These are phyloP conservation scores for Thymelicus sylvestris DNA, from an alignment of 2,888 invertebrate species.

Conservation along the genomic window DNA sequence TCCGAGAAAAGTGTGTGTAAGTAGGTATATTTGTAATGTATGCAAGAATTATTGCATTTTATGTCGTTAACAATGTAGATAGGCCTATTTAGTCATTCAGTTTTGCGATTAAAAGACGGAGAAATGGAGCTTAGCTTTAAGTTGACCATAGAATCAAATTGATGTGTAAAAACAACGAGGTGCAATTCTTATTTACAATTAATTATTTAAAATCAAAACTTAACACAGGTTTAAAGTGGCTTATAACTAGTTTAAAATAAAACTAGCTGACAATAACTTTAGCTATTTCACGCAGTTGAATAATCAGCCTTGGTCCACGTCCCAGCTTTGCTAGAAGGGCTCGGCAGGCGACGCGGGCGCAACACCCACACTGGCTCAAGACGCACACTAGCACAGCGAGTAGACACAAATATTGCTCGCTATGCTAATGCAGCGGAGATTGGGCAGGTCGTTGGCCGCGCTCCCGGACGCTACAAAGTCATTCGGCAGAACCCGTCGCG, in stretches of 20 bases:
- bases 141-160: too few species aligned
- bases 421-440: constrained; percentile 85
- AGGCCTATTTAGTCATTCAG: neutral
- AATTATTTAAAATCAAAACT: too few species aligned
- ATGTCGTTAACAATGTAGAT: neutral
- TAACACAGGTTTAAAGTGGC: too few species aligned
- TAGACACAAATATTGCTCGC: constrained; percentile 82
- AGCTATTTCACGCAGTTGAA: neutral
- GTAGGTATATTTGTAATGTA: neutral
- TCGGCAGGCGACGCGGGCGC: constrained; percentile 47
- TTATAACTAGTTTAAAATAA: too few species aligned
- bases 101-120: neutral
- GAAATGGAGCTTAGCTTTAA: too few species aligned
- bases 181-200: too few species aligned
- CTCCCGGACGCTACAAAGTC: constrained; percentile 81
- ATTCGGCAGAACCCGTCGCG: constrained; percentile 77
- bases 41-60: constrained; percentile 3
- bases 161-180: too few species aligned
- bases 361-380: constrained; percentile 45
- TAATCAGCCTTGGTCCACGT: constrained; percentile 20
- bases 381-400: constrained; percentile 54
- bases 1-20: constrained; percentile 24
- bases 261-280: neutral
- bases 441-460: constrained; percentile 84
- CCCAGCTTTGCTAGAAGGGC: constrained; percentile 48